Evolutionary conservation across 1,140 invertebrate genomes (phyloP), one percentile per base, ranked within the genome.

Genomic region (fruit fly (Drosophila melanogaster)): DNA sequence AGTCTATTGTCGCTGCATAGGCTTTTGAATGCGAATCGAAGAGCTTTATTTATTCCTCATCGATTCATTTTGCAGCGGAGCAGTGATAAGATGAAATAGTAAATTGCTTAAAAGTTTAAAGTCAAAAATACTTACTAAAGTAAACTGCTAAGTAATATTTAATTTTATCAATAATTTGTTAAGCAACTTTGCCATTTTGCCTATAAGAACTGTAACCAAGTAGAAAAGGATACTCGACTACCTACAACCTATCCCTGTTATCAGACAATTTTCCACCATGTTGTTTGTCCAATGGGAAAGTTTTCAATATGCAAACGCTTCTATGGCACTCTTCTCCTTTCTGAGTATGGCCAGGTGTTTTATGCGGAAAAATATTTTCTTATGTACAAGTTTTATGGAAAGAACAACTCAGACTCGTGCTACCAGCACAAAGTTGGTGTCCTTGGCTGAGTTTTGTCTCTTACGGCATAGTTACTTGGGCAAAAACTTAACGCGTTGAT

Each of bases 311-410:
- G 70, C 77, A 79, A 69, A 59, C 49, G 65, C 46, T 72, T 38
- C 15, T 11, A 24, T 57, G 0, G 37, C 37, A 30, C 44, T 53
- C 17, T 41, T 12, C 40, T 11, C 22, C 19, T 33, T 50, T 41
- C 46, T 19, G 43, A 14, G 46, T 66, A 43, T 70, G 47, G 59
- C 49, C 81, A 84, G 81, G 81, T 84, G 81, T 85, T 80, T 85
- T 85, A 67, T 67, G 54, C 46, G 47, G 49, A 58, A 84, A 79
- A 84, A 84, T 84, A 80, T 84, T 84, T 77, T 85, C 65, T 64
- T 72, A 77, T 66, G 85, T 76, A 85, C 85, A 84, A 84, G 65
- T 84, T 84, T 84, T 85, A 79, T 77, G 66, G 41, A 64, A 76
- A 71, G 57, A 50, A 41, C 43, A 58, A 57, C 72, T 61, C 56